A percentile compares a stretch with the other conserved stretches of the same genome.
Evolutionary conservation across 1,140 invertebrate species (phyloP).

Genomic region (Cherax destructor): DNA sequence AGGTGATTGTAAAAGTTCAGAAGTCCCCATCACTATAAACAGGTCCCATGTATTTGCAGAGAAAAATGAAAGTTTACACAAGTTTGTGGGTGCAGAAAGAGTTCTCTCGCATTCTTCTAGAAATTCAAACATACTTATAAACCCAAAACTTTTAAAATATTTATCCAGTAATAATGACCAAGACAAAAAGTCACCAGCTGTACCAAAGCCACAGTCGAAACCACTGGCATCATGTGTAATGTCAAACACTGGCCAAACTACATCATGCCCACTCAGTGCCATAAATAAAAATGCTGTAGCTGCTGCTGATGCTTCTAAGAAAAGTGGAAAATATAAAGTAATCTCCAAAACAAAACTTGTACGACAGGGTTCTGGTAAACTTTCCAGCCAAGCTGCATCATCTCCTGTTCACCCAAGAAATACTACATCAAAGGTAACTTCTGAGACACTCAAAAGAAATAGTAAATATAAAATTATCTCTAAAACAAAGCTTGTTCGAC

Average conservation of each 20-base stretch:
- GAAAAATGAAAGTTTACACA: background rate
- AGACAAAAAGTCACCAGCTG: background rate
- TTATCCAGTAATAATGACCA: constrained; percentile 20
- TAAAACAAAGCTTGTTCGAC: constrained; percentile 51
- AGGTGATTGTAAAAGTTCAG: background rate
- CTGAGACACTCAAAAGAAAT: background rate
- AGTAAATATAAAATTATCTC: constrained; percentile 46
- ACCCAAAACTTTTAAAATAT: constrained; percentile 32
- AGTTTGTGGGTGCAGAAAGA: background rate
- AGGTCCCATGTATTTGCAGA: background rate
- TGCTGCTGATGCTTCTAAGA: background rate
- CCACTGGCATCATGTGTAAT: background rate
- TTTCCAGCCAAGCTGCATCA: background rate
- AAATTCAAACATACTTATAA: constrained; percentile 40
- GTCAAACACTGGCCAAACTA: background rate
- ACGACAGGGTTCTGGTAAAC: background rate
- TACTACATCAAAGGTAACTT: background rate
- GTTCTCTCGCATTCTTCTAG: background rate
- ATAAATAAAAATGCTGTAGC: background rate
- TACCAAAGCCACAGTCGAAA: background rate
- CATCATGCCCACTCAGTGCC: background rate
- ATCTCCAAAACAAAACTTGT: background rate
- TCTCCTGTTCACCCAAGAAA: background rate
- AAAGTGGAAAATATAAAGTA: background rate
- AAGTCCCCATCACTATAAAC: background rate